Evolutionary conservation across 1,140 invertebrate genomes (phyloP).

Genomic region (Euwallacea similis): DNA sequence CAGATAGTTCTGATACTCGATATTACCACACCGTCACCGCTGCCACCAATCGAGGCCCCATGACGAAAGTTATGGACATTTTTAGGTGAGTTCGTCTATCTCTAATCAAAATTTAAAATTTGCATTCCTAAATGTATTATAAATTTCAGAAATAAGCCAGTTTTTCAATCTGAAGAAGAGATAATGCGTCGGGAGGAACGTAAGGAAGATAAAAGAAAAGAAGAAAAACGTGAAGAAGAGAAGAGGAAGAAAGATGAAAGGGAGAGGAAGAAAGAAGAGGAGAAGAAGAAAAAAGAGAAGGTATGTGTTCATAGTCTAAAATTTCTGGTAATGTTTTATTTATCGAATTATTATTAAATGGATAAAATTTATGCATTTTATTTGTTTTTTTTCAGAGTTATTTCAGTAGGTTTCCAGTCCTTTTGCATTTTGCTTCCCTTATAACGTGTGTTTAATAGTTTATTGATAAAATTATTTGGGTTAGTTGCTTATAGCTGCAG

Average conservation of each 20-base stretch:
- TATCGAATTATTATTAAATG: too few relatives aligned
- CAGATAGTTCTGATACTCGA: constrained; percentile 65
- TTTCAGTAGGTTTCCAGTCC: too few relatives aligned
- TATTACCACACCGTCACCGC: constrained; percentile 68
- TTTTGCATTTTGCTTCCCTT: too few relatives aligned
- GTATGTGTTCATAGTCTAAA: constrained; percentile 10
- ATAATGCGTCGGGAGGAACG: constrained; percentile 32
- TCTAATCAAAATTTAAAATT: neutral
- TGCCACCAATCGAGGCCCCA: constrained; percentile 64
- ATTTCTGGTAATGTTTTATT: neutral
- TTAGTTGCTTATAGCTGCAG: too few relatives aligned
- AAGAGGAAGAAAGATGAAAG: constrained; percentile 32
- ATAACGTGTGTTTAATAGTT: too few relatives aligned
- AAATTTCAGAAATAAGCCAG: constrained; percentile 27
- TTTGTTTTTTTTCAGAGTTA: too few relatives aligned
- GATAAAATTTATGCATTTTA: too few relatives aligned
- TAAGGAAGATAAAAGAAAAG: constrained; percentile 31
- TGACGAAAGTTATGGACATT: constrained; percentile 88
- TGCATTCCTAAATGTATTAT: neutral
- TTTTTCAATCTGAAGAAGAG: constrained; percentile 37
- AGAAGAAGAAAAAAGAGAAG: constrained; percentile 37
- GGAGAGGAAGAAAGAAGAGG: constrained; percentile 28
- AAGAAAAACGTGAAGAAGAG: constrained; percentile 30
- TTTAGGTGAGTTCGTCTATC: constrained; percentile 63
- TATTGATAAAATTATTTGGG: too few relatives aligned